Evolutionary conservation across 2,113 vertebrate species (phyloP), one percentile per base, ranked within the genome.

Genomic region (Xenus cinereus): DNA sequence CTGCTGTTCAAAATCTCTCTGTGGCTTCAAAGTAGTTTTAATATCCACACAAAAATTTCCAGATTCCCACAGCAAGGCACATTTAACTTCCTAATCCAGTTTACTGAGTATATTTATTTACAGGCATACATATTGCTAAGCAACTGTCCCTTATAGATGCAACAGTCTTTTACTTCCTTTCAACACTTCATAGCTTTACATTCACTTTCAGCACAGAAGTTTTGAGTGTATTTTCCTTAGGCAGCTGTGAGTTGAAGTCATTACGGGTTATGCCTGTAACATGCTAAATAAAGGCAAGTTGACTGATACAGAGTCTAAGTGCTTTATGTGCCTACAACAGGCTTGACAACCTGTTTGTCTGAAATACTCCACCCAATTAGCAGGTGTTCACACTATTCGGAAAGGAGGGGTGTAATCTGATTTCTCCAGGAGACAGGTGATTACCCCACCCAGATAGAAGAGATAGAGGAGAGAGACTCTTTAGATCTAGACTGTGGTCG

Each of bases 401-500:
- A 93, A 95, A 90, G 84, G 74, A 0, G 1, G 30, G 53, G 48
- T 79, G 63, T 76, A 89, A 76, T 92, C 93, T 92, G 56, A 62
- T 90, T 88, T 92, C 66, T 93, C 23, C 69, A 66, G 87, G 35
- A 88, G 78, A 66, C 87, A 80, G 73, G 57, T 90, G 91, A 86
- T 94, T 91, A 89, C 84, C 76, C 76, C 92, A 82, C 83, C 69
- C 78, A 80, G 89, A 87, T 79, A 30, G 79, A 71, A 88, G 59
- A 89, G 77, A 89, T 7, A 93, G 72, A 60, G 12, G 18, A 63
- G 41, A 89, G 59, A 77, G 17, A 57, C n/a, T 85, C 54, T 86
- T 94, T 81, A 96, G 75, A 97, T 94, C 59, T 93, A 80, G 63
- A 51, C 82, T 95, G 94, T 90, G 91, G 82, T 59, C 37, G 59